Percentiles rank a stretch among this genome's conserved stretches.
Evolutionary conservation across 2,113 vertebrate species (phyloP).

Genomic region (Cichladusa arquata): DNA sequence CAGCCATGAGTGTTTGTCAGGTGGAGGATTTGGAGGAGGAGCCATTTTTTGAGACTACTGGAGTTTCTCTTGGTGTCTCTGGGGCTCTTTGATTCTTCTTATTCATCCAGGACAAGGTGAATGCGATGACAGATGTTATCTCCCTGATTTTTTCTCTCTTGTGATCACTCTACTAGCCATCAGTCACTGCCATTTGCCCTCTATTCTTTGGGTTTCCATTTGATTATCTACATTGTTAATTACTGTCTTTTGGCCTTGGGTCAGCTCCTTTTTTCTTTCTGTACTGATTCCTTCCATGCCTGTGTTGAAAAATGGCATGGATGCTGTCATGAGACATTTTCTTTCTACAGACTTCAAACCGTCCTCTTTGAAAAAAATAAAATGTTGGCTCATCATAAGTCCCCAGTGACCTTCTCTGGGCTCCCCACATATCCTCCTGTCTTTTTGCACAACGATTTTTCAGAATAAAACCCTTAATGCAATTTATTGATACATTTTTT

Average conservation of each 20-base stretch:
- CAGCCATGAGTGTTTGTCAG: not conserved
- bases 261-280: not conserved
- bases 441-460: not conserved
- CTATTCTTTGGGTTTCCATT: not conserved
- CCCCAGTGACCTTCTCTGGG: not conserved
- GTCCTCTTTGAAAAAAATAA: not conserved
- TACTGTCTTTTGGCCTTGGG: not conserved
- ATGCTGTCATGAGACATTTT: not conserved
- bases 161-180: not conserved
- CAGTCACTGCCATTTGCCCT: not conserved
- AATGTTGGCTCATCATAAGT: not conserved
- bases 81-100: not conserved
- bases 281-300: not conserved
- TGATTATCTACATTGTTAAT: not conserved
- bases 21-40: not conserved
- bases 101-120: not conserved
- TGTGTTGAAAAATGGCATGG: not conserved
- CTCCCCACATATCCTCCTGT: not conserved
- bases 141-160: not conserved
- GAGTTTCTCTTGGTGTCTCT: not conserved
- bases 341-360: not conserved
- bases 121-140: not conserved
- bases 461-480: not conserved
- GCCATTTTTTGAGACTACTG: not conserved
- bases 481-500: not conserved